These are phyloP conservation scores for Venusia cambrica DNA, from an alignment of 2,888 invertebrate genomes.

Conservation along the genomic window DNA sequence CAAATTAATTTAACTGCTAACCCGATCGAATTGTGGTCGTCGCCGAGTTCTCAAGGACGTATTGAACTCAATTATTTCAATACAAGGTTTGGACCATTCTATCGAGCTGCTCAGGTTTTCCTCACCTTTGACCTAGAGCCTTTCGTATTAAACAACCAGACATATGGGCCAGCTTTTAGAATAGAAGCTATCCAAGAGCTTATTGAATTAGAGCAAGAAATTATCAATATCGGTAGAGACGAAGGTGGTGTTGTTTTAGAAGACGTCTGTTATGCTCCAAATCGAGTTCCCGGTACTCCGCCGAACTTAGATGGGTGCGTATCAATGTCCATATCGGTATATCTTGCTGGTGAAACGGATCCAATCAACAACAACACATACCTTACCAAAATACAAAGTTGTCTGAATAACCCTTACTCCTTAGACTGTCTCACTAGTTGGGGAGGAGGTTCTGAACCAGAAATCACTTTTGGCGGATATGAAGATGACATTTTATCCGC, in stretches of 20 bases:
- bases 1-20: conserved; percentile 89
- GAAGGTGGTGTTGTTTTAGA: conserved; percentile 70
- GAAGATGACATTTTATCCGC: conserved; percentile 64
- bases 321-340: conserved; percentile 72
- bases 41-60: conserved; percentile 89
- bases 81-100: conserved; percentile 92
- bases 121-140: conserved; percentile 81
- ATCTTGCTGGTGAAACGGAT: conserved; percentile 83
- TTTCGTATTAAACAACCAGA: conserved; percentile 57
- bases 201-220: conserved; percentile 84
- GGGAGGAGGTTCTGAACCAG: conserved; percentile 94
- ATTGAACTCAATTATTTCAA: conserved; percentile 94
- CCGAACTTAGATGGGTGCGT: conserved; percentile 84
- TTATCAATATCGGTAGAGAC: conserved; percentile 81
- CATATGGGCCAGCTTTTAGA: conserved; percentile 91
- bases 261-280: conserved; percentile 91
- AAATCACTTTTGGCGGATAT: conserved; percentile 91
- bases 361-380: conserved; percentile 73
- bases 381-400: conserved; percentile 54
- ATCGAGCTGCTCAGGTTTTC: conserved; percentile 93
- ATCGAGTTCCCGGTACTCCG: conserved; percentile 83
- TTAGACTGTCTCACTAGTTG: conserved; percentile 88
- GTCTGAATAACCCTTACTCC: conserved; percentile 64
- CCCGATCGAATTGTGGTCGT: conserved; percentile 97
- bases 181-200: conserved; percentile 87